Conservation (phyloP, 2,113 vertebrate species). For the Passer montanus region DNA sequence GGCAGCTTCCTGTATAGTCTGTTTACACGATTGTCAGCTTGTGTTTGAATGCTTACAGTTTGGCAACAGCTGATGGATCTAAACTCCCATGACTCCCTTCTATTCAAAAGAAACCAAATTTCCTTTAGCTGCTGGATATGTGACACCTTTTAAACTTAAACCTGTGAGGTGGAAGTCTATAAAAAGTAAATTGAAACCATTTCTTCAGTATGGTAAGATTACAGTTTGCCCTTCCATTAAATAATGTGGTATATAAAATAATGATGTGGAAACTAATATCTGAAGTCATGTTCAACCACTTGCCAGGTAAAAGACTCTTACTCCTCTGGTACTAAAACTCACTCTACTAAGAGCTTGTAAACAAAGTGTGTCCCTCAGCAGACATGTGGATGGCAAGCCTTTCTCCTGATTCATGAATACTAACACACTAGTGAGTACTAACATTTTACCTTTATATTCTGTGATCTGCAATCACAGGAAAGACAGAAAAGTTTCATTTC, state of each 20-base stretch:
- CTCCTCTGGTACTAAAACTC: neutral
- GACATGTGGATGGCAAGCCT: neutral
- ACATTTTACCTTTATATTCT: neutral
- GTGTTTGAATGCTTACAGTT: neutral
- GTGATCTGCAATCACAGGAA: neutral
- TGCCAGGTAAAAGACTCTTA: neutral
- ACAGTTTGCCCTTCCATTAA: neutral
- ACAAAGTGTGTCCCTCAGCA: neutral
- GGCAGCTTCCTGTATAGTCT: neutral
- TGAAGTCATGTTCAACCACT: neutral
- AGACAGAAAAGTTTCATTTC: neutral
- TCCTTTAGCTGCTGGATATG: neutral
- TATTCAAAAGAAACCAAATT: neutral
- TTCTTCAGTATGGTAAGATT: neutral
- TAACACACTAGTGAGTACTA: neutral
- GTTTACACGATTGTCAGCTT: neutral
- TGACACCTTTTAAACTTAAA: neutral
- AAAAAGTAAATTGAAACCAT: neutral
- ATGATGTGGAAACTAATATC: neutral
- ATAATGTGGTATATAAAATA: neutral
- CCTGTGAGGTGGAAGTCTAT: neutral
- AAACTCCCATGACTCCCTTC: neutral
- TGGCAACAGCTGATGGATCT: neutral
- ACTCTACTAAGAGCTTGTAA: neutral
- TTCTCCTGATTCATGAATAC: neutral